phyloP scores from a whole-genome alignment of 1,140 invertebrate genomes.

The Babylonia areolata region DNA sequence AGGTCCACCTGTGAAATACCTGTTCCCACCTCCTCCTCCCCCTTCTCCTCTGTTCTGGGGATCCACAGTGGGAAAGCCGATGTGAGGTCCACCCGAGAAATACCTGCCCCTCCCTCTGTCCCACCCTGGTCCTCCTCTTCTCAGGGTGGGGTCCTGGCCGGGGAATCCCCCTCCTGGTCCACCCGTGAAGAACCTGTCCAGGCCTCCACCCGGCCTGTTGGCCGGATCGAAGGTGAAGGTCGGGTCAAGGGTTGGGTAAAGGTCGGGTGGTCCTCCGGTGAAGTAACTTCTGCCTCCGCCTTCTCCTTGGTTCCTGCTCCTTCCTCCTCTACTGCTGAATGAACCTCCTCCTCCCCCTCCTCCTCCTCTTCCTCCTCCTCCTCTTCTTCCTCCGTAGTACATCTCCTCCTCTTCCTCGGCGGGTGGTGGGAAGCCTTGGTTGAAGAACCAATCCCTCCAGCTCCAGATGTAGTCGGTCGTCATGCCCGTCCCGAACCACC shows the following conservation, averaged over 20 bases:
- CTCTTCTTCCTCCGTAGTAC: not conserved
- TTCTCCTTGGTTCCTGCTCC: too few relatives aligned
- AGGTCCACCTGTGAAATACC: too few relatives aligned
- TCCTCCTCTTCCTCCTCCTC: constrained; percentile 1
- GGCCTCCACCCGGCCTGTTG: not conserved
- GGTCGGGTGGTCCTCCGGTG: not conserved
- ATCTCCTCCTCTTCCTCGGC: not conserved
- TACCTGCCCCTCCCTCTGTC: not conserved
- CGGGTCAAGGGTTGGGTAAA: not conserved
- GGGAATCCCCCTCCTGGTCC: too few relatives aligned
- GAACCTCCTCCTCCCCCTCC: too few relatives aligned
- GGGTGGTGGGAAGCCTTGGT: not conserved
- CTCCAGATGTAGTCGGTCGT: not conserved
- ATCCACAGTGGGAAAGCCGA: too few relatives aligned
- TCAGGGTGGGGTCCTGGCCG: too few relatives aligned
- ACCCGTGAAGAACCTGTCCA: too few relatives aligned
- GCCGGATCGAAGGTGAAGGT: not conserved
- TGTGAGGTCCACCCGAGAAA: not conserved
- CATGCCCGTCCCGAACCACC: not conserved
- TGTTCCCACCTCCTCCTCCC: too few relatives aligned
- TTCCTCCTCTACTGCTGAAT: not conserved
- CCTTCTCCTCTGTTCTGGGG: too few relatives aligned
- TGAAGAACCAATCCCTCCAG: not conserved
- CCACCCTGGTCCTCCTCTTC: not conserved
- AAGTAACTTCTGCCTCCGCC: not conserved